Percentiles rank a stretch among this genome's conserved stretches.
Conservation (phyloP, 2,797 vertebrate genomes). For the Diglossa cyanea region DNA sequence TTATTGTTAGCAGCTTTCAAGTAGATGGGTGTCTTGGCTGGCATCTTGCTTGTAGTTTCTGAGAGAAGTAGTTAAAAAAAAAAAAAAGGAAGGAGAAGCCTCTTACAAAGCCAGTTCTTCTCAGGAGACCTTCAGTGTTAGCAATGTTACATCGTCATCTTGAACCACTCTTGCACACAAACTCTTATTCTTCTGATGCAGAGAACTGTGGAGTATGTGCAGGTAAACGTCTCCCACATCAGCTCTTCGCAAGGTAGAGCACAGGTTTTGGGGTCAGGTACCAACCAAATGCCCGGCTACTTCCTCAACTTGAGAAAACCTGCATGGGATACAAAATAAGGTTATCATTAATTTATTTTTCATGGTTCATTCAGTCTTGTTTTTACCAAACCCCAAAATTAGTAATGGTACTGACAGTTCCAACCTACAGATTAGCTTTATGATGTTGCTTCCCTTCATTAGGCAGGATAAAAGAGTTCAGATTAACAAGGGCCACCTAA, state of each 20-base stretch:
- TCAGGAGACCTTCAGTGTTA: background rate
- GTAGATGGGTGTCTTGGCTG: conserved; percentile 97
- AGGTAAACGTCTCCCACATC: background rate
- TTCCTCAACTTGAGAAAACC: conserved; percentile 46
- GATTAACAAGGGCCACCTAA: conserved; percentile 26
- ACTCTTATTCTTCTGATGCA: background rate
- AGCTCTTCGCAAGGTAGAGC: background rate
- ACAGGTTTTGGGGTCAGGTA: background rate
- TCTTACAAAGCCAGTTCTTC: background rate
- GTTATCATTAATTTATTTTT: conserved; percentile 20
- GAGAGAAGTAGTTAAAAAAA: background rate
- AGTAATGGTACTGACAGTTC: conserved; percentile 11
- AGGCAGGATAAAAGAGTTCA: conserved; percentile 56
- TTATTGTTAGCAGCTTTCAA: conserved; percentile 92
- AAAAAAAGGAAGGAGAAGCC: background rate
- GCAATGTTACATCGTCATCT: conserved; percentile 56
- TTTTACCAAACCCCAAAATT: background rate
- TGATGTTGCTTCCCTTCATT: conserved; percentile 46
- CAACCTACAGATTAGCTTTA: conserved; percentile 44
- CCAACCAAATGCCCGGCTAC: background rate
- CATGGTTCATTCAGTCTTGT: background rate
- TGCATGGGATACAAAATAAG: conserved; percentile 61
- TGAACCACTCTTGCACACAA: background rate
- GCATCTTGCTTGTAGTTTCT: conserved; percentile 81
- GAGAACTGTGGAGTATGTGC: background rate